Evolutionary conservation across 2,797 vertebrate genomes (phyloP), one percentile per base, ranked within the genome.

Genomic region (Hippoglossus hippoglossus): DNA sequence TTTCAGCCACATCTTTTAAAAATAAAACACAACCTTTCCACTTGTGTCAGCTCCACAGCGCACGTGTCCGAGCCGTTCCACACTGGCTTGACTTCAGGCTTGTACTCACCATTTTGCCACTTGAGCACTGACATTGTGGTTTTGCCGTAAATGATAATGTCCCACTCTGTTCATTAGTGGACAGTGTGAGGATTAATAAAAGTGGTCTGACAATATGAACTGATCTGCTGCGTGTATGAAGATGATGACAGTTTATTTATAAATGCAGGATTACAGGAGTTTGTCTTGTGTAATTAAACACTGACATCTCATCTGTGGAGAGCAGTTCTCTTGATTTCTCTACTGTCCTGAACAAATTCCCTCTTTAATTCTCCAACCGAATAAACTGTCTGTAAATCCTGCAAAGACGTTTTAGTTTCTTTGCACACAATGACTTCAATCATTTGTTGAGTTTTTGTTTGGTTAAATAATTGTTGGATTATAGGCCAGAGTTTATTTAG

Each of bases 231-330:
- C 44, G 28, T 52, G 22, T 31, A 21, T 13, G 5, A 11, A 55
- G 39, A 28, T 54, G 26, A 58, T 31, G 44, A 11, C 56, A 25
- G 24, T 26, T 50, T 51, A 39, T 58, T 55, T 47, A 57, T 51
- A 44, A 34, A 47, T 54, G 18, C n/a, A 50, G 26, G 28, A 51
- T 69, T 51, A 41, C 16, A 52, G 11, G 1, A 36, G 53, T 41
- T 47, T 70, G 56, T 46, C 47, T 13, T 47, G 5, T 59, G 25
- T 59, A 13, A 44, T 44, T 44, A 16, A 44, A 44, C 4, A 65
- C n/a, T 0, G n/a, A 10, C 19, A 22, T 61, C 28, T 39, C 50
- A 31, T 15, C 49, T 26, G 47, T 55, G 28, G 25, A 22, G 13
- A 41, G 39, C 44, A 18, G 49, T 13, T 31, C 11, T 47, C 28